Percentiles rank a stretch among this genome's conserved stretches.
Conservation (phyloP, 2,797 vertebrate species). For the Melanogrammus aeglefinus region DNA sequence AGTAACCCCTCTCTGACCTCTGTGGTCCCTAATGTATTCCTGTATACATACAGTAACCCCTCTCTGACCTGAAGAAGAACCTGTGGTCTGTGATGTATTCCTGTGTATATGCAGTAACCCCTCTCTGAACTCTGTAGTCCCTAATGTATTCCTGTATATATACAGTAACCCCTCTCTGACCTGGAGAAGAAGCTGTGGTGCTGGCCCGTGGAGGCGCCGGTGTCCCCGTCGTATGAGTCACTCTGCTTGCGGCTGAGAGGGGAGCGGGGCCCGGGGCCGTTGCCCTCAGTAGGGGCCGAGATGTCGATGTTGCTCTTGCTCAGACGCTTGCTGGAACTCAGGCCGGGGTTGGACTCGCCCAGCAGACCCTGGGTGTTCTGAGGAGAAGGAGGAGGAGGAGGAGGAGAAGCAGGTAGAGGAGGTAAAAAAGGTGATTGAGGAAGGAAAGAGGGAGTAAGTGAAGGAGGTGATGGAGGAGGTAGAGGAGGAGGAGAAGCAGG, state of each 20-base stretch:
- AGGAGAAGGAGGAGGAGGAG: conserved; percentile 9
- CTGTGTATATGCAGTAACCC: not conserved
- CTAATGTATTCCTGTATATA: no score
- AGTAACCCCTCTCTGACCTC: conserved; percentile 68
- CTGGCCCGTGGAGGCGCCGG: conserved; percentile 73
- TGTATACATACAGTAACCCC: not conserved
- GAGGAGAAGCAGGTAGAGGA: conserved; percentile 21
- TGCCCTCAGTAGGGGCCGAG: conserved; percentile 76
- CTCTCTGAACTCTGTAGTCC: conserved; percentile 68
- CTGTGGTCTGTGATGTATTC: conserved; percentile 51
- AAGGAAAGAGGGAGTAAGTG: not conserved
- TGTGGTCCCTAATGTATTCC: no score
- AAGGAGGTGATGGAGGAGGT: not conserved
- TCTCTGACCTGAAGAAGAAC: no score
- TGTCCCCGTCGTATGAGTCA: conserved; percentile 86
- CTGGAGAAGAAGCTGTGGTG: conserved; percentile 87
- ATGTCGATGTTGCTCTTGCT: conserved; percentile 96
- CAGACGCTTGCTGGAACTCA: conserved; percentile 85
- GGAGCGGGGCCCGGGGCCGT: conserved; percentile 64
- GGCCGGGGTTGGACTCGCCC: conserved; percentile 70
- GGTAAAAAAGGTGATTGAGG: not conserved
- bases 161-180: conserved; percentile 53
- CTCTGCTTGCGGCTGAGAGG: conserved; percentile 86
- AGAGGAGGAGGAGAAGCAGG: not conserved
- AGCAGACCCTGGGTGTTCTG: conserved; percentile 78